Base-by-base conservation (phyloP, 2,113 vertebrate species). In the Glareola pratincola region DNA sequence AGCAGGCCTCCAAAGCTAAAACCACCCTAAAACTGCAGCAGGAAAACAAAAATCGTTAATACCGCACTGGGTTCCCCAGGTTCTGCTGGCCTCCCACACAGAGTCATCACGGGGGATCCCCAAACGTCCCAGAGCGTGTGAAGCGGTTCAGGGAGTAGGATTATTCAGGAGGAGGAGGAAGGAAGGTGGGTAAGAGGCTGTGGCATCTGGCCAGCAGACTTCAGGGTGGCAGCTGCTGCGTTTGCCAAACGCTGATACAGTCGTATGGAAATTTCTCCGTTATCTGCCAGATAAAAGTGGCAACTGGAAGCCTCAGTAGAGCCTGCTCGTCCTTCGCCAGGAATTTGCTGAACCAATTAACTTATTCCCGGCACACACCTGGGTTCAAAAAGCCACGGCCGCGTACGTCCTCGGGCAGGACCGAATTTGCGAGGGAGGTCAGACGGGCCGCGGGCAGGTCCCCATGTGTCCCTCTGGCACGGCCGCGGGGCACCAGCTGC, bases 91-190 rank as follows among this genome's bases (percentile, higher is more conserved):
- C 29, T 74, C 21, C 14, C 26, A 9, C 2, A 17, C 15, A 19
- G 32, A 54, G 12, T 14, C 32, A 37, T 18, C 14, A 18, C 1
- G 21, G 30, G 23, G 39, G 34, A 43, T 18, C 16, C 88, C 39
- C 62, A 56, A 48, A 51, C 16, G 59, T 19, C 24, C 14, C 54
- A 5, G 39, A 48, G 17, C 7, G 37, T 27, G 39, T 34, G 39
- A 53, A 17, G n/a, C 0, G 4, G 14, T 53, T 66, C 23, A 50
- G 0, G 0, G 20, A 71, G 43, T 2, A 79, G n/a, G 8, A 45
- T 14, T 67, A n/a, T 74, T 89, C 71, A 41, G 60, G 29, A 64
- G 41, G 17, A 62, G 13, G 41, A 66, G 8, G 12, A 68, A 69
- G 56, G 59, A 73, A 36, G 45, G 41, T 14, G 21, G 18, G 6